Percentiles rank a stretch among this genome's conserved stretches.
Conservation (phyloP, 2,888 invertebrate species). For the Scrobipalpa atriplicella region DNA sequence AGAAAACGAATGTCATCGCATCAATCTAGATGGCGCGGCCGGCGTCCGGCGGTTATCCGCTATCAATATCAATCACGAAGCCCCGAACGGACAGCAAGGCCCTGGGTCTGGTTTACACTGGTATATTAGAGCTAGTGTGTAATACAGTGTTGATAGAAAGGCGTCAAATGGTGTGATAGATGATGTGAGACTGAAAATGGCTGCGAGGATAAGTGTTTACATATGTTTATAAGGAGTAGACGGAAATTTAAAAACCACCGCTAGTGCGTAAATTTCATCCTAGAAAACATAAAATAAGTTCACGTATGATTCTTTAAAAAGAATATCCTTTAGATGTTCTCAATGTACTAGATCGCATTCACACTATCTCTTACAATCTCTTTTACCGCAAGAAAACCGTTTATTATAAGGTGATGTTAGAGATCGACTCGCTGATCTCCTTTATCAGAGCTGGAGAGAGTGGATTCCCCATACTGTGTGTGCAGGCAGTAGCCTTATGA, state of each 20-base stretch:
- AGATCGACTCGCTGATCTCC: background rate
- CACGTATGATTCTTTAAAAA: no score
- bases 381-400: background rate
- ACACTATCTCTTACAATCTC: background rate
- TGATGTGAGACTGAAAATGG: background rate
- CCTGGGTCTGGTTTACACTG: conserved; percentile 11
- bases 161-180: background rate
- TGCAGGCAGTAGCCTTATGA: conserved; percentile 8
- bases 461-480: background rate
- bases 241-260: no score
- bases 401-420: background rate
- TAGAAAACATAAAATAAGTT: no score
- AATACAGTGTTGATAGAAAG: background rate
- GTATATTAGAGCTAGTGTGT: background rate
- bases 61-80: conserved; percentile 76
- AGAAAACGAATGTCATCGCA: conserved; percentile 39
- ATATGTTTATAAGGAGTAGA: no score
- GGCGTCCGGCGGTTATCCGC: conserved; percentile 43
- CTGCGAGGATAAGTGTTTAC: no score
- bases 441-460: conserved; percentile 10
- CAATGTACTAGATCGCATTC: no score
- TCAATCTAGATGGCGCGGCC: conserved; percentile 37
- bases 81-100: conserved; percentile 34
- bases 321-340: background rate
- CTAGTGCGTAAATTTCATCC: no score